Conservation (phyloP, 2,888 invertebrate species). For the Andrena haemorrhoa region DNA sequence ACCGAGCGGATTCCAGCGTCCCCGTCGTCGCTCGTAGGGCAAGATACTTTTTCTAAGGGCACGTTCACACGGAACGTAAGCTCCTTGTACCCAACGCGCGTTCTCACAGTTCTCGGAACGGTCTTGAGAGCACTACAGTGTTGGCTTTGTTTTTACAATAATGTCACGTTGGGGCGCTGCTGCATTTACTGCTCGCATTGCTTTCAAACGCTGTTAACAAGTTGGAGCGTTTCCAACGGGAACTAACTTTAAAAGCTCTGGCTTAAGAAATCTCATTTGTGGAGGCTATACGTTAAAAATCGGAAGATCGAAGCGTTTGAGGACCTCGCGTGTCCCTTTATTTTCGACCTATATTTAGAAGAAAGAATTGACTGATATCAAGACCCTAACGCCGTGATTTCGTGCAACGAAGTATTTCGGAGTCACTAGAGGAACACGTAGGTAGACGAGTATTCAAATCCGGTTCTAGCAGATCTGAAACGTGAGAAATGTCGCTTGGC, state of each 20-base stretch:
- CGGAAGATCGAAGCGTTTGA: too few species aligned
- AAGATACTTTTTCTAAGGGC: constrained; percentile 65
- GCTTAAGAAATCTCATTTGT: too few species aligned
- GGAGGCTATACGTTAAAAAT: too few species aligned
- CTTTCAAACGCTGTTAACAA: not conserved
- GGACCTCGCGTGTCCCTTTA: not conserved
- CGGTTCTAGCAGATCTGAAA: not conserved
- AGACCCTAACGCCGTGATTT: not conserved
- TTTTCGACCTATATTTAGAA: not conserved
- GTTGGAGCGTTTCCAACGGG: not conserved
- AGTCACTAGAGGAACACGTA: not conserved
- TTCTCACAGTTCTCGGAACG: constrained; percentile 35
- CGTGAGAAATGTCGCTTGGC: constrained; percentile 20
- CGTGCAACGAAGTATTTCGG: not conserved
- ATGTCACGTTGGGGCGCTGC: constrained; percentile 19
- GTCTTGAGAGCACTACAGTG: not conserved
- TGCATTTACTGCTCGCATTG: not conserved
- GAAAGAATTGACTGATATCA: not conserved
- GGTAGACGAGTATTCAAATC: constrained; percentile 7
- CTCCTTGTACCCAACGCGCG: constrained; percentile 10
- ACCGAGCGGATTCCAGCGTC: constrained; percentile 59
- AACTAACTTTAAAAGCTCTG: too few species aligned
- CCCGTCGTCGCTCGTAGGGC: constrained; percentile 46
- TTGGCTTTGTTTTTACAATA: constrained; percentile 35
- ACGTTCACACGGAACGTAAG: constrained; percentile 66